These are phyloP conservation scores for Cisticola juncidis DNA, from an alignment of 2,113 vertebrate species.

Conservation along the genomic window DNA sequence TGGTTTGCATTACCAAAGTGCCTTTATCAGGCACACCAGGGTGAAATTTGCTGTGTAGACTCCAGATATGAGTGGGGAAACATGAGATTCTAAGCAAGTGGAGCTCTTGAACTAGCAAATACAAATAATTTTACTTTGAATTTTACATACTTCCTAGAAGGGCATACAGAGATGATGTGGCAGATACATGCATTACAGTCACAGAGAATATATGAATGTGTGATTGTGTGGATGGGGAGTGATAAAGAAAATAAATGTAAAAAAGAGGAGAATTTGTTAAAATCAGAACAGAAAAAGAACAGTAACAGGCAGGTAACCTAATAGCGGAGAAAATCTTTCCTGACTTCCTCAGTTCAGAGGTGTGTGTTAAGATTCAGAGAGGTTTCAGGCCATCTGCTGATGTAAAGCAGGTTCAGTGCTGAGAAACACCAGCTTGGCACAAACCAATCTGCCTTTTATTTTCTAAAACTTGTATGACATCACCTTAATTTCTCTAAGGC, in stretches of 20 bases:
- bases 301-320: neutral
- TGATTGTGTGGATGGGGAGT: neutral
- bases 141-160: neutral
- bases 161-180: neutral
- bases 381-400: neutral
- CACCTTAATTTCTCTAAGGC: neutral
- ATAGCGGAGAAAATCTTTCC: neutral
- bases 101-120: neutral
- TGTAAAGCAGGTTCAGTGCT: neutral
- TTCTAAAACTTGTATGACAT: neutral
- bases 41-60: neutral
- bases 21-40: neutral
- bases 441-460: slow-evolving; percentile 7
- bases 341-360: neutral
- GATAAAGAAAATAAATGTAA: neutral
- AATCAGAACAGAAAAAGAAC: neutral
- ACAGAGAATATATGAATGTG: neutral
- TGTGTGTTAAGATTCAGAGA: neutral
- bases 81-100: neutral
- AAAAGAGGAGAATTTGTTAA: neutral
- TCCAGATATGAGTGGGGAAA: neutral
- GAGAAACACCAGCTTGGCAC: neutral
- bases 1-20: neutral
- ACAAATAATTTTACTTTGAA: neutral
- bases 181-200: neutral